Percentiles rank a stretch among this genome's conserved stretches.
phyloP scores from a whole-genome alignment of 1,140 invertebrate species.

The Drosophila dunni region DNA sequence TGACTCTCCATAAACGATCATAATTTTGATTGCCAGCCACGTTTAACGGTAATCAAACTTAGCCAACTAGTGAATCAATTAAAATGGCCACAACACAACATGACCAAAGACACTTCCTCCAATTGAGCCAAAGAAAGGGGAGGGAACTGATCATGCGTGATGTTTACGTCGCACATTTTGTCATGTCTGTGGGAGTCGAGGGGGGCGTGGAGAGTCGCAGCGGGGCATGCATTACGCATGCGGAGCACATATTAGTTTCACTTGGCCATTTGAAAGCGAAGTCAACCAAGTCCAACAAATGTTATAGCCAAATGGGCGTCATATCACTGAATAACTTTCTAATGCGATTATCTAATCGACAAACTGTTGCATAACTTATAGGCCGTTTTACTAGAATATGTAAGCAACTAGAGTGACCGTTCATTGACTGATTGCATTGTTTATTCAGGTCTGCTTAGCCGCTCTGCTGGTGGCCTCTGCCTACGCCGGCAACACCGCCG shows the following conservation, averaged over 20 bases:
- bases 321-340: slow-evolving; percentile 69
- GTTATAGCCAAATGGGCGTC: slow-evolving; percentile 55
- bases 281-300: slow-evolving; percentile 38
- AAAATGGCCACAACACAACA: slow-evolving; percentile 33
- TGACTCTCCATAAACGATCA: slow-evolving; percentile 43
- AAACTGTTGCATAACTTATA: slow-evolving; percentile 14
- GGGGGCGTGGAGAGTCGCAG: slow-evolving; percentile 8
- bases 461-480: slow-evolving; percentile 89
- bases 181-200: slow-evolving; percentile 29
- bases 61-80: slow-evolving; percentile 58
- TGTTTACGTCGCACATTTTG: slow-evolving; percentile 46
- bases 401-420: not conserved
- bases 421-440: not conserved
- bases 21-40: slow-evolving; percentile 58
- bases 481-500: slow-evolving; percentile 85
- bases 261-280: slow-evolving; percentile 77
- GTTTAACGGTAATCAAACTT: slow-evolving; percentile 54
- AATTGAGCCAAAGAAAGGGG: slow-evolving; percentile 8
- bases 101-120: slow-evolving; percentile 7
- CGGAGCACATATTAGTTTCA: slow-evolving; percentile 71
- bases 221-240: slow-evolving; percentile 57
- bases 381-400: slow-evolving; percentile 23
- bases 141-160: slow-evolving; percentile 54
- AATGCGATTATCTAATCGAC: slow-evolving; percentile 68
- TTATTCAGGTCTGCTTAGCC: slow-evolving; percentile 88